Evolutionary conservation across 2,888 invertebrate genomes (phyloP).

Genomic region (Tetropium fuscum): DNA sequence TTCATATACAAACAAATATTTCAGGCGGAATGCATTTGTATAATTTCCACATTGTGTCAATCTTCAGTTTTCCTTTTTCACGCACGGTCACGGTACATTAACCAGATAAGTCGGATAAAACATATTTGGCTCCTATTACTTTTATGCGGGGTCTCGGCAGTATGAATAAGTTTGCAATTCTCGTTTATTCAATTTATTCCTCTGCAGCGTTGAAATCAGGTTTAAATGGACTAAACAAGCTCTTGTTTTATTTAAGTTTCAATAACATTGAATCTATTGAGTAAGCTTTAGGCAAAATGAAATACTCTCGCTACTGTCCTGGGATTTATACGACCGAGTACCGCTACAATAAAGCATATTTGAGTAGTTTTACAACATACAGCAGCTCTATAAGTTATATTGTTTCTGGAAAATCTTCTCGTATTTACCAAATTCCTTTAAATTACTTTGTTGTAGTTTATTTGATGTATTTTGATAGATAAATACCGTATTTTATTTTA

Average conservation of each 20-base stretch:
- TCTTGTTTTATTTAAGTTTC: constrained; percentile 1
- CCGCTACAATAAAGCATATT: no score
- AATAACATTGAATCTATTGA: constrained; percentile 3
- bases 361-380: no score
- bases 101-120: constrained; percentile 2
- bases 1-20: background rate
- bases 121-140: constrained; percentile 6
- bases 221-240: background rate
- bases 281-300: background rate
- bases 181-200: constrained; percentile 13
- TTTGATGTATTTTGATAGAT: no score
- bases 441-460: no score
- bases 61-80: background rate
- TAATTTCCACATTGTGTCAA: background rate
- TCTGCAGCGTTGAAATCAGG: constrained; percentile 4
- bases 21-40: background rate
- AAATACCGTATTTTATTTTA: no score
- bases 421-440: no score
- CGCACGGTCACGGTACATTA: no score
- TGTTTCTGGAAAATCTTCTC: no score
- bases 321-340: background rate
- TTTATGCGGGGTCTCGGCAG: background rate
- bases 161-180: constrained; percentile 13
- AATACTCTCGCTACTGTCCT: background rate
- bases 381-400: no score